A percentile compares a stretch with the other conserved stretches of the same genome.
Conservation (phyloP, 2,888 invertebrate species). For the Orchesella flavescens region DNA sequence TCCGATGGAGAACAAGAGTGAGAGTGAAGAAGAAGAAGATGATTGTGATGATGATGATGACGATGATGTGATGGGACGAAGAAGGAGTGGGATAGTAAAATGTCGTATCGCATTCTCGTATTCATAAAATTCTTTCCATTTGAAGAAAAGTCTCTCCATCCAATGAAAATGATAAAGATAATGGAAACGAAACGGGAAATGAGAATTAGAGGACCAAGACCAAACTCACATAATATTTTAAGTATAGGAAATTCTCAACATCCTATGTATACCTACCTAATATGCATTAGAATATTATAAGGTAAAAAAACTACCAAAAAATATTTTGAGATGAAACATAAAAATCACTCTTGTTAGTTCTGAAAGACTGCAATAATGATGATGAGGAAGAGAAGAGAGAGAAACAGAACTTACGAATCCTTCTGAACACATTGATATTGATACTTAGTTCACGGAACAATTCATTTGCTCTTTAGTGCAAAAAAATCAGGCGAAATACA, state of each 20-base stretch:
- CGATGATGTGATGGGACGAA: conserved; percentile 6
- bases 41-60: background rate
- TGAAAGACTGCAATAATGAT: background rate
- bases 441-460: background rate
- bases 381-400: conserved; percentile 1
- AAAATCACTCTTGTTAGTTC: background rate
- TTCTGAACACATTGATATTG: no score
- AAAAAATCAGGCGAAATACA: conserved; percentile 1
- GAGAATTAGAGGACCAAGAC: conserved; percentile 26
- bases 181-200: conserved; percentile 44
- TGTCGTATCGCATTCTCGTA: background rate
- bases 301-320: no score
- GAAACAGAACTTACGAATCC: background rate
- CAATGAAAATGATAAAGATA: conserved; percentile 48
- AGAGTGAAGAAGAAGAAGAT: conserved; percentile 21
- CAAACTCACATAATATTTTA: no score
- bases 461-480: conserved; percentile 45
- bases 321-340: no score
- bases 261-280: no score
- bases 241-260: no score
- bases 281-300: no score
- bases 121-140: background rate
- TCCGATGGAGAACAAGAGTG: background rate
- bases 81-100: background rate
- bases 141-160: background rate